Evolutionary conservation across 2,797 vertebrate genomes (phyloP), one percentile per base, ranked within the genome.

Genomic region (Pogoniulus pusillus): DNA sequence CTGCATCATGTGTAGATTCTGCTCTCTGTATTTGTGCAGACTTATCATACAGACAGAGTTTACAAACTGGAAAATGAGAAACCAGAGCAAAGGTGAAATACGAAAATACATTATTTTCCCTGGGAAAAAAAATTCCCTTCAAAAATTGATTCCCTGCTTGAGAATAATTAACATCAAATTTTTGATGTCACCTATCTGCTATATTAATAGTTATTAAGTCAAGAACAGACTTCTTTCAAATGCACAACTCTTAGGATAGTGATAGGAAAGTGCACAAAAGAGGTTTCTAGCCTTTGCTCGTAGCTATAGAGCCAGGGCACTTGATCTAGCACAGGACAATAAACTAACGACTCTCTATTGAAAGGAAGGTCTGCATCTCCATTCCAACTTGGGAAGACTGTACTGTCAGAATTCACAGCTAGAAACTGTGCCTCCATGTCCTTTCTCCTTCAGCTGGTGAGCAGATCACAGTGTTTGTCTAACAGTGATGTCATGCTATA

Each of bases 81-180:
- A 78, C 30, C 16, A 82, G 24, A 75, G n/a, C 8, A 75, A 86
- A 84, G 9, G 18, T 59, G 53, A 81, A 84, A 70, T 62, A 60
- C 4, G 30, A 78, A 89, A 49, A 0, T 18, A 43, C 1, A 1
- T 12, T 9, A 1, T 81, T 83, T 74, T 77, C 26, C 16, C 1
- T 53, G 22, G 19, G 35, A 14, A 63, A 86, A 55, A 53, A 77
- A 32, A 7, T 1, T 81, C 12, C 7, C 3, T 39, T 80, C 7
- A 43, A 59, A 73, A 90, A 60, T 64, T 47, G 27, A 6, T 71
- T 83, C 16, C 9, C 15, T 91, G 3, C 29, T 41, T 71, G 16
- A 63, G 20, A 59, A 71, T 43, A 77, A 57, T 37, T 81, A 43
- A 43, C 54, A 16, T 71, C 5, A 74, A 53, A 60, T 85, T 90